Percentiles rank a stretch among this genome's conserved stretches.
Conservation (phyloP, 2,797 vertebrate genomes). For the Pangasius larnaudii region DNA sequence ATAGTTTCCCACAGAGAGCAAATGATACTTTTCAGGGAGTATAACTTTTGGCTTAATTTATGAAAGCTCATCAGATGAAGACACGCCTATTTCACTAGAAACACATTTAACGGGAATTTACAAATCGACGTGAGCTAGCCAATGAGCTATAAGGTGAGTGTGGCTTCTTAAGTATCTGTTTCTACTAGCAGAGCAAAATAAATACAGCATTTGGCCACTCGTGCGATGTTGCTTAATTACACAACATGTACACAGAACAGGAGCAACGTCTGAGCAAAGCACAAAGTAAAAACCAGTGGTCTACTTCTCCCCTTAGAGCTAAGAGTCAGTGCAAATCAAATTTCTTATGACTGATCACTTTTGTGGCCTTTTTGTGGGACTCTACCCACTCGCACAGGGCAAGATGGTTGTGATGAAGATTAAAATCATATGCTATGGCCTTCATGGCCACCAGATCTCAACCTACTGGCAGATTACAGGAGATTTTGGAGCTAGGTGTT, state of each 20-base stretch:
- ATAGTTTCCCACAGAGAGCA: too few species aligned
- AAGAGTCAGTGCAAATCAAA: background rate
- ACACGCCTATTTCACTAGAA: background rate
- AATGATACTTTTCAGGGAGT: background rate
- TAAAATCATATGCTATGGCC: too few species aligned
- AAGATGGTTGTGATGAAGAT: background rate
- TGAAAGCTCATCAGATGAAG: background rate
- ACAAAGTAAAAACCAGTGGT: background rate
- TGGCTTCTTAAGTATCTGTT: too few species aligned
- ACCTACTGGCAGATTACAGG: background rate
- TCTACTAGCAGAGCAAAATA: too few species aligned
- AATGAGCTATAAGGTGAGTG: too few species aligned
- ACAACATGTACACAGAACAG: background rate
- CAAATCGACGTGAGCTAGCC: too few species aligned
- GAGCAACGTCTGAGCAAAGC: background rate
- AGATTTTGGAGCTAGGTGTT: too few species aligned
- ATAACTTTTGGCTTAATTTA: background rate
- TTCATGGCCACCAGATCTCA: background rate
- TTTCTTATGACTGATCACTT: background rate
- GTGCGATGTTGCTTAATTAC: background rate
- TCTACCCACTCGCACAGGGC: too few species aligned
- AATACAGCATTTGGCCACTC: background rate
- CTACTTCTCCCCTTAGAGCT: background rate
- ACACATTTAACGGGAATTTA: too few species aligned
- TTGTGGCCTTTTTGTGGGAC: background rate